Percentiles rank a stretch among this genome's conserved stretches.
phyloP scores from a whole-genome alignment of 2,888 invertebrate genomes.

The Tricholauxania praeusta region DNA sequence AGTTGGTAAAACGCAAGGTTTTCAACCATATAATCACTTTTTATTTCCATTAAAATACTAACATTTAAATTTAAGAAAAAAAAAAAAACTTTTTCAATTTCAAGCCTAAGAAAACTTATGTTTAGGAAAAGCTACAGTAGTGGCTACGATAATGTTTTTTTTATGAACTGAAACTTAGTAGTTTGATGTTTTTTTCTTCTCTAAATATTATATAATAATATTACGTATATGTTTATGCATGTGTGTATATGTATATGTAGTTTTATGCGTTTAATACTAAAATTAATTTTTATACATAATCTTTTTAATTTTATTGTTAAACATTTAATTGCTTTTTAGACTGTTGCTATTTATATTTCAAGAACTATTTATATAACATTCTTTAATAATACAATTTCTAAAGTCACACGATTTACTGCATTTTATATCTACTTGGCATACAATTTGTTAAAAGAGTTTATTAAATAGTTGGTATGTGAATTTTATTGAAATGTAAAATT shows the following conservation, averaged over 20 bases:
- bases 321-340: too few relatives aligned
- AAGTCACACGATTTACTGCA: too few relatives aligned
- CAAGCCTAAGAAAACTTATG: neutral
- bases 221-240: neutral
- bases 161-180: neutral
- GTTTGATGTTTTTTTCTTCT: neutral
- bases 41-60: neutral
- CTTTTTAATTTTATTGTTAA: neutral
- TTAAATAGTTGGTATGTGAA: neutral
- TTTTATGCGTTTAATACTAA: constrained; percentile 18
- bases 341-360: too few relatives aligned
- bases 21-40: neutral
- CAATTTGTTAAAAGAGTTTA: neutral
- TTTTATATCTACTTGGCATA: neutral
- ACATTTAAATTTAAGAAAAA: neutral
- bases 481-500: neutral
- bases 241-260: neutral
- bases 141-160: neutral
- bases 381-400: too few relatives aligned
- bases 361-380: too few relatives aligned
- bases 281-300: neutral
- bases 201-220: neutral
- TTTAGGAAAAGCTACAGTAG: neutral
- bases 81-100: neutral
- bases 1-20: neutral